Percentiles rank a stretch among this genome's conserved stretches.
Conservation (phyloP, 2,888 invertebrate genomes). For the Ophion slaviceki region DNA sequence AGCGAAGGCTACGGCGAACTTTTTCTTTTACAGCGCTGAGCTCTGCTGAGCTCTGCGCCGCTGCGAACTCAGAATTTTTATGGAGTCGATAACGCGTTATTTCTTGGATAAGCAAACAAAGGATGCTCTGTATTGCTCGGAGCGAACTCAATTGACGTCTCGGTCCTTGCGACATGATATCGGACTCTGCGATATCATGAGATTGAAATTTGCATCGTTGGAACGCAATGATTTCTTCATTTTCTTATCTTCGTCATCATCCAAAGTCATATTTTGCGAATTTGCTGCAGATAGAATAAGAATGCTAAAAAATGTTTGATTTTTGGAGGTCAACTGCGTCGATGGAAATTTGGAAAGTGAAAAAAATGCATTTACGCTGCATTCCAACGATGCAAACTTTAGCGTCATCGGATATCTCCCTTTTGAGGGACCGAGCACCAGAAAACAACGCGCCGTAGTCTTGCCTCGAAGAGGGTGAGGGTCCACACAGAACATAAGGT, state of each 20-base stretch:
- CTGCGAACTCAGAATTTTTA: neutral
- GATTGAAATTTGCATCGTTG: too few species aligned
- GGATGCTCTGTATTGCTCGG: neutral
- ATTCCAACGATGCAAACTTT: too few species aligned
- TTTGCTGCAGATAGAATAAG: too few species aligned
- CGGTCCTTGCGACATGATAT: neutral
- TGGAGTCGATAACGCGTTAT: neutral
- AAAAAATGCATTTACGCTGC: too few species aligned
- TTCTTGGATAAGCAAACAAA: neutral
- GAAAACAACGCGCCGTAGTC: constrained; percentile 10
- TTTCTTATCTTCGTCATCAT: too few species aligned
- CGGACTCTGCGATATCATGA: neutral
- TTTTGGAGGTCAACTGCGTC: too few species aligned
- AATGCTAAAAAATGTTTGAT: too few species aligned
- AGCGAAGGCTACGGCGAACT: constrained; percentile 8
- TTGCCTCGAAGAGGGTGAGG: neutral
- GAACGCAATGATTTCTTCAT: too few species aligned
- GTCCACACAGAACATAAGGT: constrained; percentile 54
- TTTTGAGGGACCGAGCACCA: neutral
- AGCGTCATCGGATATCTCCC: neutral
- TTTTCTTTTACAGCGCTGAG: neutral
- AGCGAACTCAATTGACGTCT: neutral
- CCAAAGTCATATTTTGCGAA: too few species aligned
- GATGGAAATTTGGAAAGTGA: too few species aligned
- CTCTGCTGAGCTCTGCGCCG: too few species aligned